Evolutionary conservation across 2,113 vertebrate species (phyloP).

Genomic region (Bubo scandiacus): DNA sequence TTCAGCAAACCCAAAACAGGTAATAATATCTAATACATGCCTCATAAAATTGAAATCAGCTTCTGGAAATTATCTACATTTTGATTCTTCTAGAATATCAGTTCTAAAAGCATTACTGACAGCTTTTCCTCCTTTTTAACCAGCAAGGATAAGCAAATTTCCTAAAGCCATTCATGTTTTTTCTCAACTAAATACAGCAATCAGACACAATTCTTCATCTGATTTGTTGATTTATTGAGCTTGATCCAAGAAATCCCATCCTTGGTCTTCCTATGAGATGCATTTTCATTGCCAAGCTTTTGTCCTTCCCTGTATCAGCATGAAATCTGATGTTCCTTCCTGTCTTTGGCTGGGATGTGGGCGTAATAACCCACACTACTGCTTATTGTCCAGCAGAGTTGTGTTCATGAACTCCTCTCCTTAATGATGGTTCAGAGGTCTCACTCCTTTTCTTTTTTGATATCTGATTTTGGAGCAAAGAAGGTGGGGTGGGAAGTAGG

Average conservation of each 20-base stretch:
- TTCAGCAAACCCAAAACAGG: accelerated
- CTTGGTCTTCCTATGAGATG: neutral
- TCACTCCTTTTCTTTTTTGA: neutral
- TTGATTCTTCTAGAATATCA: neutral
- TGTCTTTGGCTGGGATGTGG: neutral
- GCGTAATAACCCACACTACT: accelerated
- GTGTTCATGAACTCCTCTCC: neutral
- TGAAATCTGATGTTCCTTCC: neutral
- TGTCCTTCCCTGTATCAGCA: neutral
- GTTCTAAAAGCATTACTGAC: neutral
- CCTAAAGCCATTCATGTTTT: neutral
- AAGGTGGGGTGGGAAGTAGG: accelerated
- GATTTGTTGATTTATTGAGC: neutral
- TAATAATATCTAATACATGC: neutral
- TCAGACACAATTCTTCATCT: neutral
- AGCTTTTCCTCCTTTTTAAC: neutral
- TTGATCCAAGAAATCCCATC: neutral
- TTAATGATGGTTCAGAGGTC: neutral
- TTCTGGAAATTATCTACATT: neutral
- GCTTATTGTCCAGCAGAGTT: neutral
- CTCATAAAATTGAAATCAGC: neutral
- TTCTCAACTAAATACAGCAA: neutral
- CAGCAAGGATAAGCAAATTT: neutral
- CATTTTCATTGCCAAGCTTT: neutral
- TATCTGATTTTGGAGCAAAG: neutral